Base-by-base conservation (phyloP, 1,140 invertebrate species). In the Coboldia fuscipes region DNA sequence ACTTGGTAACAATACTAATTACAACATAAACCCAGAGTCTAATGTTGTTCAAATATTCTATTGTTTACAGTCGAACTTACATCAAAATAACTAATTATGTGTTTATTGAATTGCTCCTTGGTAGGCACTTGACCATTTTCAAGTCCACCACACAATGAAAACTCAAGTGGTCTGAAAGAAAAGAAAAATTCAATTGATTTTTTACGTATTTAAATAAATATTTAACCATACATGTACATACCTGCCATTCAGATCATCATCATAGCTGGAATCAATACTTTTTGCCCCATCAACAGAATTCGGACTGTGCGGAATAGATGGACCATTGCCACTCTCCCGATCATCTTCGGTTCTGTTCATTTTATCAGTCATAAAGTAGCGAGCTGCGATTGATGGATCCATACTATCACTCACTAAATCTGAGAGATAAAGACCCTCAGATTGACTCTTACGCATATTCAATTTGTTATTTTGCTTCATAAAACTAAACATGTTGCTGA, bases 251-350 rank as follows among this genome's bases (percentile, higher is more conserved):
- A 67, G 57, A 43, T 83, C 78, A 34, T 85, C 81, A 36, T 85
- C 80, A 46, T 75, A 80, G 45, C 84, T 80, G 24, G 77, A 83
- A 52, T 84, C 79, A 4, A 80, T 45, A 3, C 70, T 72, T 42
- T 76, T 75, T 12, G 66, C 62, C 13, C 78, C 77, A 46, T 88
- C 83, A 42, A 79, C 70, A 34, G 83, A 88, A 42, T 82, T 80
- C 4, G 90, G 89, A 30, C 85, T 93, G 46, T 93, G 86, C 2
- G 89, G 83, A 34, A 96, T 58, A 18, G 88, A 94, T 8, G 84
- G 76, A 5, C 90, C 90, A 50, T 88, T 88, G 27, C 90, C 90
- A 31, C 86, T 93, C 60, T 97, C 89, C 33, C 75, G 75, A 61
- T 97, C 90, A 50, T 92, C 86, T 51, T 94, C 88, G 19, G 69